phyloP scores from a whole-genome alignment of 1,140 invertebrate species.

The Brachionus angularis region DNA sequence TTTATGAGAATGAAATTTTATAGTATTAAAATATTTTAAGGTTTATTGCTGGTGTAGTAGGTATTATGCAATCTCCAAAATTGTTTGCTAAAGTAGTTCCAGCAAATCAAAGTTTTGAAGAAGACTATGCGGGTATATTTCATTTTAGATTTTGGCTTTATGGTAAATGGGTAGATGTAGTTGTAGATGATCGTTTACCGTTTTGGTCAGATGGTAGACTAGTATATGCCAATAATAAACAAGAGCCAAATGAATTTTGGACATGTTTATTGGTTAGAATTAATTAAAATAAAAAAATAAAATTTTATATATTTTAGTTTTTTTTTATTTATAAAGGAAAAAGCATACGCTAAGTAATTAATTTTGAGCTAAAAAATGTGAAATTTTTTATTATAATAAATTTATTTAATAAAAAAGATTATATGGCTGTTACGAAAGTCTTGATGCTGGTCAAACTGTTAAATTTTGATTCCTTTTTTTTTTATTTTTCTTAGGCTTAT shows the following conservation, averaged over 20 bases:
- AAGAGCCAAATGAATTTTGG: slow-evolving; percentile 71
- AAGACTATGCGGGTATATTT: slow-evolving; percentile 58
- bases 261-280: slow-evolving; percentile 62
- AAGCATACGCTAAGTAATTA: slow-evolving; percentile 62
- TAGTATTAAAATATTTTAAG: neutral
- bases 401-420: slow-evolving; percentile 50
- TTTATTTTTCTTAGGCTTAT: too few species aligned
- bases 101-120: slow-evolving; percentile 66
- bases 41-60: slow-evolving; percentile 63
- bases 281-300: neutral
- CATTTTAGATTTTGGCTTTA: slow-evolving; percentile 74
- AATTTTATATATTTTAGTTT: neutral
- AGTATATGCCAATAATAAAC: slow-evolving; percentile 67
- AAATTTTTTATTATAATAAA: too few species aligned
- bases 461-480: too few species aligned
- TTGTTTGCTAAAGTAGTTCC: slow-evolving; percentile 68
- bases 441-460: slow-evolving; percentile 53
- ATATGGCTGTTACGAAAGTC: slow-evolving; percentile 51
- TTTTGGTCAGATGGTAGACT: slow-evolving; percentile 65
- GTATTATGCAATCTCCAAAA: slow-evolving; percentile 65
- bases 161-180: slow-evolving; percentile 71
- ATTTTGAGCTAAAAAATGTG: too few species aligned
- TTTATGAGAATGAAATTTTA: neutral
- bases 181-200: slow-evolving; percentile 72
- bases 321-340: slow-evolving; percentile 60